phyloP scores from a whole-genome alignment of 2,797 vertebrate species.

The Onychomys arenicola region DNA sequence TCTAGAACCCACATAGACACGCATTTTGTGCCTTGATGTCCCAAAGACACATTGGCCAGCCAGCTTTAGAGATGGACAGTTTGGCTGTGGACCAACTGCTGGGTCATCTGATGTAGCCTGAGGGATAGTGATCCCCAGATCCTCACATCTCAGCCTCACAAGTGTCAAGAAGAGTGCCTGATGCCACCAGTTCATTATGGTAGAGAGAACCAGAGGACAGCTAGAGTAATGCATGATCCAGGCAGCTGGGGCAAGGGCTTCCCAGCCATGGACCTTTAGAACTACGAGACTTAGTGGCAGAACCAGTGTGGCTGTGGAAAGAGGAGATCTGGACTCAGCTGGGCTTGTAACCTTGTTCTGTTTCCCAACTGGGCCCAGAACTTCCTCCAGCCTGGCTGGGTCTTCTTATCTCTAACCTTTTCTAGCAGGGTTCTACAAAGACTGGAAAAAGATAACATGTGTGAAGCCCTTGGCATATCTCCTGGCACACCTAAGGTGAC shows the following conservation, averaged over 20 bases:
- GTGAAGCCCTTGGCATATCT: not conserved
- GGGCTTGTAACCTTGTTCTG: not conserved
- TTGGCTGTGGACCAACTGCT: not conserved
- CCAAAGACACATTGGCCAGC: not conserved
- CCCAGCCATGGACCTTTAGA: not conserved
- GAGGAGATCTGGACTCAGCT: not conserved
- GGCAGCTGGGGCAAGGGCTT: not conserved
- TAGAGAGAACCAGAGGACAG: not conserved
- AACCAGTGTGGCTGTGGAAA: not conserved
- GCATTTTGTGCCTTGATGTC: not conserved
- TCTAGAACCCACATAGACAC: not conserved
- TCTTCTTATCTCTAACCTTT: slow-evolving; percentile 12
- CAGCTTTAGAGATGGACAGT: not conserved
- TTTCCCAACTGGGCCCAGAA: not conserved
- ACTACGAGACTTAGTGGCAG: too few species aligned
- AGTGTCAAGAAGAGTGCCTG: not conserved
- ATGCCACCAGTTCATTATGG: not conserved
- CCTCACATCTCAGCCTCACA: not conserved
- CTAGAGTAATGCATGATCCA: not conserved
- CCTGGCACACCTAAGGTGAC: not conserved
- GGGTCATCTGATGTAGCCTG: not conserved
- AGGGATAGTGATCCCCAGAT: not conserved
- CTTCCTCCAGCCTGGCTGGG: not conserved
- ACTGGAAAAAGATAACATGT: not conserved
- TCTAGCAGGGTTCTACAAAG: not conserved